Percentiles rank a stretch among this genome's conserved stretches.
Evolutionary conservation across 1,140 invertebrate genomes (phyloP).

Genomic region (Drosophila ambigua): DNA sequence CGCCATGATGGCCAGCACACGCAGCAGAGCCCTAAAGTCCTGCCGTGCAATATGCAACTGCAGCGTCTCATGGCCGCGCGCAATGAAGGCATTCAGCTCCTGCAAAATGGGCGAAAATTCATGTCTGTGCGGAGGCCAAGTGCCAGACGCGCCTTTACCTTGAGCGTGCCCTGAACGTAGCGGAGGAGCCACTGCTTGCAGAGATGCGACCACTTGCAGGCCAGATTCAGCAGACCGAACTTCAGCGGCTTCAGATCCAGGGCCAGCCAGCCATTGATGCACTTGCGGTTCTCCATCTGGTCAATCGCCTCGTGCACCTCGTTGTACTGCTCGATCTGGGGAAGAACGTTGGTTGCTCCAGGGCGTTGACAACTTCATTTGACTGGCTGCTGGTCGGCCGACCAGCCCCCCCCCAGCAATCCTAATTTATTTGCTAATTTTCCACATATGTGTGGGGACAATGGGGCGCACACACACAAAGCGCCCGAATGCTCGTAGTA

Average conservation of each 20-base stretch:
- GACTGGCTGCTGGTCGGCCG: constrained; percentile 5
- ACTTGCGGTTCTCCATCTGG: constrained; percentile 55
- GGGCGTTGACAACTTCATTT: constrained; percentile 60
- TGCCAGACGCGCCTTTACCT: constrained; percentile 53
- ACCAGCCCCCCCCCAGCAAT: background rate
- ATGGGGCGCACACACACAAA: background rate
- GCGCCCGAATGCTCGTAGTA: background rate
- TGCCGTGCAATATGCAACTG: constrained; percentile 86
- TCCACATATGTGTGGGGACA: constrained; percentile 40
- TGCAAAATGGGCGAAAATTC: constrained; percentile 40
- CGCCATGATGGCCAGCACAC: constrained; percentile 84
- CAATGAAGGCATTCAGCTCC: constrained; percentile 87
- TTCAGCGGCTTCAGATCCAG: constrained; percentile 89
- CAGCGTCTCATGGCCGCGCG: constrained; percentile 85
- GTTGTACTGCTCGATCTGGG: constrained; percentile 78
- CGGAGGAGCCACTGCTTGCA: constrained; percentile 89
- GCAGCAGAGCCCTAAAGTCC: constrained; percentile 87
- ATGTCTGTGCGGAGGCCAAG: constrained; percentile 14
- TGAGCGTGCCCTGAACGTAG: constrained; percentile 85
- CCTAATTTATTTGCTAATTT: constrained; percentile 77
- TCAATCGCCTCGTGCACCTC: constrained; percentile 77
- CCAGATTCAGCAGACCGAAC: constrained; percentile 87
- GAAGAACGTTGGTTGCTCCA: background rate
- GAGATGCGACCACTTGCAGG: constrained; percentile 89
- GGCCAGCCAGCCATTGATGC: constrained; percentile 88